A percentile compares a stretch with the other conserved stretches of the same genome.
Conservation (phyloP, 2,797 vertebrate species). For the Enteromius argenteus region DNA sequence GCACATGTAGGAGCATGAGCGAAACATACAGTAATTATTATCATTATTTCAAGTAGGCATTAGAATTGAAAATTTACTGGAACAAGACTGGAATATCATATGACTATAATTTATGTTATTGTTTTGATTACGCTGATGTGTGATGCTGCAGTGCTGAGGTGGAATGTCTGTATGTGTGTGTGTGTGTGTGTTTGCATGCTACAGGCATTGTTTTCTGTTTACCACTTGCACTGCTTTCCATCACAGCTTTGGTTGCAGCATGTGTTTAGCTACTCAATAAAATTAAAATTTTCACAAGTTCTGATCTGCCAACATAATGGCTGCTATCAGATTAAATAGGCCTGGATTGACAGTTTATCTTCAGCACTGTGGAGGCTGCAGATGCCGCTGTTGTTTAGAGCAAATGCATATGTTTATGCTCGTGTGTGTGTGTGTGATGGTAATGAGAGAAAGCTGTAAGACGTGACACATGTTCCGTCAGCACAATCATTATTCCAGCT, state of each 20-base stretch:
- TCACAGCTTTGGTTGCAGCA: slow-evolving; percentile 19
- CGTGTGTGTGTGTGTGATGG: slow-evolving; percentile 60
- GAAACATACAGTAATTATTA: neutral
- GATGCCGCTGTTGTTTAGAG: slow-evolving; percentile 10
- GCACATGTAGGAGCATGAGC: neutral
- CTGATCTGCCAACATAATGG: slow-evolving; percentile 19
- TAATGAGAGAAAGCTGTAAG: slow-evolving; percentile 78
- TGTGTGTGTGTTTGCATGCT: slow-evolving; percentile 43
- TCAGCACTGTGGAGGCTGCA: slow-evolving; percentile 5
- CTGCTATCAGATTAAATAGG: slow-evolving; percentile 23
- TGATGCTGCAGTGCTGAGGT: neutral
- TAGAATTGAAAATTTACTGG: neutral
- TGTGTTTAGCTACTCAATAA: slow-evolving; percentile 1
- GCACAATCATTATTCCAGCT: slow-evolving; percentile 69
- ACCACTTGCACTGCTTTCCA: slow-evolving; percentile 12
- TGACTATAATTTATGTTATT: neutral
- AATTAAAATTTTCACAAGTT: slow-evolving; percentile 1
- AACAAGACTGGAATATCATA: neutral
- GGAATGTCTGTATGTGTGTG: neutral
- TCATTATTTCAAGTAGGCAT: too few relatives aligned
- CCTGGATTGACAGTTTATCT: slow-evolving; percentile 14
- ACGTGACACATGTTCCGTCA: slow-evolving; percentile 73
- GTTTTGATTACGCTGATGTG: neutral
- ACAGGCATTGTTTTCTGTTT: slow-evolving; percentile 29
- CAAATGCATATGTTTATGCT: slow-evolving; percentile 10